Evolutionary conservation across 2,113 vertebrate genomes (phyloP).

Genomic region (Heterotilapia buettikoferi): DNA sequence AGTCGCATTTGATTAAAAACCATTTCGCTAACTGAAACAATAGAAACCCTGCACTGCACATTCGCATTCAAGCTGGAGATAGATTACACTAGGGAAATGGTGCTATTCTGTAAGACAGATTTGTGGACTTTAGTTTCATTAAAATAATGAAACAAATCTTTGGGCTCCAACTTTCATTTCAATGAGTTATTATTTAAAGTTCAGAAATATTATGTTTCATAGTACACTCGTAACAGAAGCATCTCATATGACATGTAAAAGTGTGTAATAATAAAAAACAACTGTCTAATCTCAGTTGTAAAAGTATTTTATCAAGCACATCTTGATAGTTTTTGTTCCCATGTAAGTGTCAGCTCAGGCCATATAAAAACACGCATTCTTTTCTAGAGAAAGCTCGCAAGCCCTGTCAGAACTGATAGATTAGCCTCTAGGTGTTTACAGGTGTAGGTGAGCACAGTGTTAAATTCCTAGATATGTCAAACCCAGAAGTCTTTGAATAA

Average conservation of each 20-base stretch:
- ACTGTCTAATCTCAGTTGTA: background rate
- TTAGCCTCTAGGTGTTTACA: slow-evolving; percentile 12
- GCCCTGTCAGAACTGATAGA: background rate
- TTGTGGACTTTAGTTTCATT: background rate
- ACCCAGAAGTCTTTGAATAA: background rate
- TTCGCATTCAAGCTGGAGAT: background rate
- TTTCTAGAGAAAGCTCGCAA: background rate
- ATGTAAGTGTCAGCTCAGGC: background rate
- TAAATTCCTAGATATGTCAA: background rate
- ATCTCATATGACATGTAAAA: background rate
- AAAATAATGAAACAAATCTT: background rate
- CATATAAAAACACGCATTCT: background rate
- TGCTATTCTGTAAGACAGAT: background rate
- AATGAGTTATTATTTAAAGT: background rate
- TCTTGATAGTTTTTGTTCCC: background rate
- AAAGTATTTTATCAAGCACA: background rate
- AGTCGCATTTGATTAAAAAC: background rate
- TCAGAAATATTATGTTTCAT: background rate
- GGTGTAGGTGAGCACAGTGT: background rate
- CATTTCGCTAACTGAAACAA: background rate
- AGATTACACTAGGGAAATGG: background rate
- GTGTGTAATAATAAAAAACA: background rate
- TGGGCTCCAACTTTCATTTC: background rate
- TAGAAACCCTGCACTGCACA: background rate
- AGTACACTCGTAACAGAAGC: background rate